phyloP scores from a whole-genome alignment of 2,888 invertebrate genomes.

The Ferrisia virgata region DNA sequence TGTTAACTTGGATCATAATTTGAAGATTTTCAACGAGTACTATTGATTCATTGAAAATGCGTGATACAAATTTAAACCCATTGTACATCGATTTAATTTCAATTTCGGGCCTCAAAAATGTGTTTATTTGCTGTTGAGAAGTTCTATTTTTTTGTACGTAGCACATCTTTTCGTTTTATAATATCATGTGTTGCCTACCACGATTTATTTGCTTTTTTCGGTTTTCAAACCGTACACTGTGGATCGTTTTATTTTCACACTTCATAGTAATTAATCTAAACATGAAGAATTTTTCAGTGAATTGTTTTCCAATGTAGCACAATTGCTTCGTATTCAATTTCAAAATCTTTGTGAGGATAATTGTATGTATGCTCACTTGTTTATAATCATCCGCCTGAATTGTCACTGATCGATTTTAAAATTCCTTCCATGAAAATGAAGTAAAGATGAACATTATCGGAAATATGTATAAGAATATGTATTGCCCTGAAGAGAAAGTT shows the following conservation, averaged over 20 bases:
- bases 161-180: too few species aligned
- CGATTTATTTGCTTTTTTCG: too few species aligned
- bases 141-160: too few species aligned
- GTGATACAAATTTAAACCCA: too few species aligned
- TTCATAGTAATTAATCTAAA: too few species aligned
- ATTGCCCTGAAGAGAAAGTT: background rate
- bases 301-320: background rate
- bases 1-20: background rate
- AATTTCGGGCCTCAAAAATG: too few species aligned
- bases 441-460: background rate
- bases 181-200: background rate
- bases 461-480: background rate
- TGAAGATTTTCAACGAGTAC: background rate
- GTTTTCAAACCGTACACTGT: too few species aligned
- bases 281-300: too few species aligned
- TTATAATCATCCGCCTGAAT: background rate
- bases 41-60: background rate
- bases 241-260: background rate
- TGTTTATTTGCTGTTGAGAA: too few species aligned
- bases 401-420: background rate
- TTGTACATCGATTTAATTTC: background rate
- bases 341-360: background rate
- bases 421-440: too few species aligned
- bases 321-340: background rate
- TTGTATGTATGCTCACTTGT: background rate